Conservation (phyloP, 2,113 vertebrate genomes). For the Podilymbus podiceps region DNA sequence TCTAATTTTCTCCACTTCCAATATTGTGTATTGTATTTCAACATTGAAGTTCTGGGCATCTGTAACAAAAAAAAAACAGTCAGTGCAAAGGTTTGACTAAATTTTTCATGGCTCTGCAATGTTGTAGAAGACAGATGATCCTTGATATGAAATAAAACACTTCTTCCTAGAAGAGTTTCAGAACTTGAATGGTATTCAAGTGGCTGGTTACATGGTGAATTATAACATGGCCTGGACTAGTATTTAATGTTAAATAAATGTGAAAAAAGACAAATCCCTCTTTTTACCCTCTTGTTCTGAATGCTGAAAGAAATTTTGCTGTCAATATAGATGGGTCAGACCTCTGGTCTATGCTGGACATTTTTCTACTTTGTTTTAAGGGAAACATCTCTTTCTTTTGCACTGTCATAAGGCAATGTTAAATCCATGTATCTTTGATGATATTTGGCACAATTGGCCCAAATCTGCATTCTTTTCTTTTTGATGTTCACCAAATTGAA, state of each 20-base stretch:
- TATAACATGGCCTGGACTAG: background rate
- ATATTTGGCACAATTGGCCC: background rate
- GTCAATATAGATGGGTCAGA: background rate
- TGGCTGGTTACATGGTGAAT: background rate
- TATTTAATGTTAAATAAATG: background rate
- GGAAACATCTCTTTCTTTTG: background rate
- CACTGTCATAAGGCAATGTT: background rate
- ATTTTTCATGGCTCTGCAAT: background rate
- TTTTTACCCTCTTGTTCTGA: background rate
- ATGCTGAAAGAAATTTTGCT: background rate
- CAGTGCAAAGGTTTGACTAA: background rate
- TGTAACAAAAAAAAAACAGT: background rate
- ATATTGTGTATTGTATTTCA: background rate
- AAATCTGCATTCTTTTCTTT: background rate
- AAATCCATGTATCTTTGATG: background rate
- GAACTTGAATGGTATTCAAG: background rate
- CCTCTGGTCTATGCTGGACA: background rate
- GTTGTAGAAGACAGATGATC: background rate
- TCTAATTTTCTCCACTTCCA: background rate
- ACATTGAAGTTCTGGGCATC: background rate
- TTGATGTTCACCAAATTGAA: background rate
- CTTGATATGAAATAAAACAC: background rate
- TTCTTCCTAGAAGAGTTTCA: background rate
- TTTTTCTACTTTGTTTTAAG: background rate
- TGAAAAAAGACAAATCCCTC: background rate